These are phyloP conservation scores for Aplysina aerophoba DNA, from an alignment of 37 sponge, comb jelly and placozoan genomes.

Conservation along the genomic window DNA sequence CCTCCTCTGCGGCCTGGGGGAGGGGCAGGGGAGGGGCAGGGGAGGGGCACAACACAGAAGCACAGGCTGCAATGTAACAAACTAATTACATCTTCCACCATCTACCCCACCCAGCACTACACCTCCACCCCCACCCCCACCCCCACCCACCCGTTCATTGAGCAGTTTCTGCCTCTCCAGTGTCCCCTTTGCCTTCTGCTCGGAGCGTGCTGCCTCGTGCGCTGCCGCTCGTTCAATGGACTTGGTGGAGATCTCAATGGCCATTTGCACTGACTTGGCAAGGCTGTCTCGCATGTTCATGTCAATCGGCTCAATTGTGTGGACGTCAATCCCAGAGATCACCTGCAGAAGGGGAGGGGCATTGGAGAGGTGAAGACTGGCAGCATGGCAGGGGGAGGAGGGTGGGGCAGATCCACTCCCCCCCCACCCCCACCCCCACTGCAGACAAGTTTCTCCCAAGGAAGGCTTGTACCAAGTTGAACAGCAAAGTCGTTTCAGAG, in stretches of 20 bases:
- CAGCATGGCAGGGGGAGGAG: too few species aligned
- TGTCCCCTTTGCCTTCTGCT: constrained; percentile 86
- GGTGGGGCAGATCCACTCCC: too few species aligned
- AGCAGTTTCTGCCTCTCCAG: constrained; percentile 91
- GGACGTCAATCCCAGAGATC: constrained; percentile 90
- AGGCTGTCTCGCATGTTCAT: constrained; percentile 88
- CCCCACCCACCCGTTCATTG: constrained; percentile 67
- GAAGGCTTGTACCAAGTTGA: too few species aligned
- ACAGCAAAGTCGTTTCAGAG: too few species aligned
- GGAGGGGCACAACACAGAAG: background rate
- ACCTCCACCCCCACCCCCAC: too few species aligned
- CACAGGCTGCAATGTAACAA: too few species aligned
- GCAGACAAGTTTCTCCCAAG: too few species aligned
- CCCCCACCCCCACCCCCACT: too few species aligned
- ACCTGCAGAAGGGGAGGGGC: constrained; percentile 35
- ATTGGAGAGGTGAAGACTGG: too few species aligned
- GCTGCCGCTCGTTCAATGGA: constrained; percentile 84
- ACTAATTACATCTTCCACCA: too few species aligned
- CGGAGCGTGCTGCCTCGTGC: constrained; percentile 90
- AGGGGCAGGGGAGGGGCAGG: background rate
- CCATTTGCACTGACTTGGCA: constrained; percentile 94
- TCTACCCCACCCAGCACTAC: too few species aligned
- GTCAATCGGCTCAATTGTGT: constrained; percentile 92
- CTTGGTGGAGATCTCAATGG: constrained; percentile 95
- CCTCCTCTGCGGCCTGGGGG: constrained; percentile 73